Percentiles rank a stretch among this genome's conserved stretches.
Evolutionary conservation across 2,888 invertebrate genomes (phyloP).

Genomic region (Geotrupes spiniger): DNA sequence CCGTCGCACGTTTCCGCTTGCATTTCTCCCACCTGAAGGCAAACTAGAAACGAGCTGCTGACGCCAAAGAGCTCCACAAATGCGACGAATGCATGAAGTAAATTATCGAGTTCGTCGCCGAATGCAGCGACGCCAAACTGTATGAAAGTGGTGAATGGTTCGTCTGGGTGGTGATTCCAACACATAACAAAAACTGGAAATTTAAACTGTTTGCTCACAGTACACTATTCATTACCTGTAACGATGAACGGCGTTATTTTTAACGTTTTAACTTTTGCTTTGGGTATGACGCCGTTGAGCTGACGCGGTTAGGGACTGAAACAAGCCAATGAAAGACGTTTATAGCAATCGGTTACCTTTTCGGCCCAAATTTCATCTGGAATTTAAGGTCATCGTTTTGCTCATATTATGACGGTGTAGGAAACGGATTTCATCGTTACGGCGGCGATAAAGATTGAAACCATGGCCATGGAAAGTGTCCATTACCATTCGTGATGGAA

Average conservation of each 20-base stretch:
- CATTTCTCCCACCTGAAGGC: no score
- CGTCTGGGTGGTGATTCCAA: constrained; percentile 82
- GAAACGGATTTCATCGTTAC: constrained; percentile 82
- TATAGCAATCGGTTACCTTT: no score
- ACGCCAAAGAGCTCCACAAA: constrained; percentile 85
- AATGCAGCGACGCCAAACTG: constrained; percentile 89
- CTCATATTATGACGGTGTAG: constrained; percentile 86
- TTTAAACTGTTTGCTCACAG: background rate
- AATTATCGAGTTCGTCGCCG: constrained; percentile 92
- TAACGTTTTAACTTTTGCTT: constrained; percentile 94
- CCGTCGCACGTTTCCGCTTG: no score
- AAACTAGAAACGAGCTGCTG: constrained; percentile 33
- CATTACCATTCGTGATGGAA: constrained; percentile 69
- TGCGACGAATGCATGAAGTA: constrained; percentile 93
- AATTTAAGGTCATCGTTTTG: constrained; percentile 5
- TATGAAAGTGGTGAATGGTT: constrained; percentile 87
- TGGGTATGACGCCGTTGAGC: constrained; percentile 88
- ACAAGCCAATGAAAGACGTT: no score
- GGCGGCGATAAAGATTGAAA: constrained; percentile 79
- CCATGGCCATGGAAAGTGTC: constrained; percentile 83
- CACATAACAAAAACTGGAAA: constrained; percentile 87
- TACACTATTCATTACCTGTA: constrained; percentile 62
- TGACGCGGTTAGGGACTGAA: no score
- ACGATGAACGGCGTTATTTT: constrained; percentile 98
- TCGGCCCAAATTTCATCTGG: no score